Evolutionary conservation across 37 sponge, comb jelly and placozoan genomes (phyloP).

Genomic region (Amphimedon queenslandica): DNA sequence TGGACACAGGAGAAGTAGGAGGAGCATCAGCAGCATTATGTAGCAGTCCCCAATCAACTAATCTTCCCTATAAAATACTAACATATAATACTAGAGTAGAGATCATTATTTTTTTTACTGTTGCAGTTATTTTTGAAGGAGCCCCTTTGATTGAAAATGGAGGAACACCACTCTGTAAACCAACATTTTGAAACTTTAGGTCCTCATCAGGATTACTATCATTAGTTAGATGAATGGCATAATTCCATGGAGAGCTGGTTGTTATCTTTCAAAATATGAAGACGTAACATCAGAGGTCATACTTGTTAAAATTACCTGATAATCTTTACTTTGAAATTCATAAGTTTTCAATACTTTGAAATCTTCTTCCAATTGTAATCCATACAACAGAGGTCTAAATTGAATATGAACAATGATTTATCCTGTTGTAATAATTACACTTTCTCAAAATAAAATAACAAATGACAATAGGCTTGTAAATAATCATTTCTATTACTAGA

Average conservation of each 20-base stretch:
- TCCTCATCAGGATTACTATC: conserved; percentile 25
- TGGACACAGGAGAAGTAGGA: conserved; percentile 40
- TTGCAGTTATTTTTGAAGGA: conserved; percentile 44
- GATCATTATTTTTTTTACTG: conserved; percentile 13
- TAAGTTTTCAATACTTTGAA: conserved; percentile 46
- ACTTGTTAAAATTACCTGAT: conserved; percentile 1
- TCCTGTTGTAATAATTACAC: too few species aligned
- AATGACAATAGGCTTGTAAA: too few species aligned
- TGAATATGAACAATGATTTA: too few species aligned
- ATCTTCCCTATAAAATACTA: conserved; percentile 22
- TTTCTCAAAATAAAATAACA: too few species aligned
- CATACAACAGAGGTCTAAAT: conserved; percentile 75
- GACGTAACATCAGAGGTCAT: neutral
- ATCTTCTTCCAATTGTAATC: conserved; percentile 48
- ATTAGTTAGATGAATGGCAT: conserved; percentile 45
- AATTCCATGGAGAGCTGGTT: conserved; percentile 57
- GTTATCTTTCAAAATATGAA: conserved; percentile 16
- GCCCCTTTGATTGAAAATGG: conserved; percentile 48
- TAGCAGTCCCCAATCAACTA: conserved; percentile 43
- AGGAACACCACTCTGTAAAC: neutral
- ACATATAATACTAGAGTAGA: too few species aligned
- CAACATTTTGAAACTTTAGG: conserved; percentile 13
- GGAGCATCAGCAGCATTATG: conserved; percentile 71
- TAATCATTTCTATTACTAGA: too few species aligned
- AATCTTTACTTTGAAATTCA: conserved; percentile 61